Evolutionary conservation across 2,113 vertebrate species (phyloP).

Genomic region (Sclerurus mexicanus): DNA sequence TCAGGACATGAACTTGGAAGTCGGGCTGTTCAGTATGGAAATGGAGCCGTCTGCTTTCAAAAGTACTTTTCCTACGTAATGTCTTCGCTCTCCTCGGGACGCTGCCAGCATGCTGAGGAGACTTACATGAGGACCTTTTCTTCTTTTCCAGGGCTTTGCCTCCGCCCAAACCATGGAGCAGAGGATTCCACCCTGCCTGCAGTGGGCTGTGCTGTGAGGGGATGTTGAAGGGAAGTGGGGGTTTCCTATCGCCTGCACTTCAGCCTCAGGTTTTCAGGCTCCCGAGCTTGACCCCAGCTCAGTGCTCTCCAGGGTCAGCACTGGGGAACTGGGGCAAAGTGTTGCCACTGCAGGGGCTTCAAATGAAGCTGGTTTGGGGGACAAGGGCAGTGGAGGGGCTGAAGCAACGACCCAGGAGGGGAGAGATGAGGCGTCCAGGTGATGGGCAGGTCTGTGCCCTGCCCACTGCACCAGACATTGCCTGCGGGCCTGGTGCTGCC

Average conservation of each 20-base stretch:
- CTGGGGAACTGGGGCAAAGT: no score
- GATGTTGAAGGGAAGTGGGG: fast-evolving
- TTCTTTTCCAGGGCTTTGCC: neutral
- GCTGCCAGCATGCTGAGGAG: neutral
- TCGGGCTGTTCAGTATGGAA: neutral
- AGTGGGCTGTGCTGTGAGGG: neutral
- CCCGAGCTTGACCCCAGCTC: no score
- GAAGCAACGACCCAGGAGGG: neutral
- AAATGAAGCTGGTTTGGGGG: neutral
- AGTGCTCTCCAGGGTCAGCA: fast-evolving
- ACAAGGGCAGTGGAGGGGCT: neutral
- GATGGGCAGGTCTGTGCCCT: neutral
- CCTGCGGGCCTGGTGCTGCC: neutral
- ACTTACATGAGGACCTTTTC: no score
- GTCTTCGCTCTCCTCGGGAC: neutral
- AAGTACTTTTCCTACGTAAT: neutral
- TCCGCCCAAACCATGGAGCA: fast-evolving
- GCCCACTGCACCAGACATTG: neutral
- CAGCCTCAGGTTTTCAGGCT: fast-evolving
- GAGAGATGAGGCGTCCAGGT: neutral
- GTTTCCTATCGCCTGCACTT: fast-evolving
- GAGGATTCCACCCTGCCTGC: neutral
- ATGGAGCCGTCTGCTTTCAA: neutral
- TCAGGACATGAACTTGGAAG: neutral
- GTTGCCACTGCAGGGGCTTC: fast-evolving